Base-by-base conservation (phyloP, 1,140 invertebrate genomes). In the Anastatus disparis region DNA sequence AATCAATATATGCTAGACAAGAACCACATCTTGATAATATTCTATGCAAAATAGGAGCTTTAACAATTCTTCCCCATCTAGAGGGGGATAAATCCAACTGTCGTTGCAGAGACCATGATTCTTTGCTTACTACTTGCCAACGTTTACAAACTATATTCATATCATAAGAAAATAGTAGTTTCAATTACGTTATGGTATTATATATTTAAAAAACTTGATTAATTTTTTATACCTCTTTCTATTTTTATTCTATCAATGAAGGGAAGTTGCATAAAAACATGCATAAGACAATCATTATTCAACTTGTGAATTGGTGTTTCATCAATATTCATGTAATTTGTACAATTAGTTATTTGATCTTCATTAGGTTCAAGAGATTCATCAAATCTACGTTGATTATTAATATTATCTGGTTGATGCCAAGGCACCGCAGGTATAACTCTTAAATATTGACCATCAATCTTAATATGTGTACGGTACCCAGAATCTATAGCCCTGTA, bases 391-490 rank as follows among this genome's bases (percentile, higher is more conserved):
- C n/a, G n/a, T 74, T 74, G 74, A 71, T 78, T 75, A 53, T 81
- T 78, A 31, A 78, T 65, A 42, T 70, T 81, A 50, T 83, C 82
- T 9, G 82, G 82, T 64, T 85, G 83, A 72, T 85, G 79, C 83
- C 83, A 85, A 26, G 82, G 77, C 61, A 83, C 81, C 9, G 83
- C 83, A 48, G 79, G 70, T 8, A 76, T 70, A 0, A 85, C 78
- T 73, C 76, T 76, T n/a, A 85, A 69, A 40, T 79, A 71, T 66
- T 79, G 75, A 40, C 79, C 79, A 53, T 84, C 78, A 17, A 85
- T 70, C 24, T 74, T 62, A 62, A 83, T 78, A 58, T 73, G 29
- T 65, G 75, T 77, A 44, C 31, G 68, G 17, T 62, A 64, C 2
- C 81, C 80, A 44, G 76, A 78, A 42, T 56, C 22, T 66, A 76